These are phyloP conservation scores for Tribolium freemani DNA, from an alignment of 2,888 invertebrate genomes.

Conservation along the genomic window DNA sequence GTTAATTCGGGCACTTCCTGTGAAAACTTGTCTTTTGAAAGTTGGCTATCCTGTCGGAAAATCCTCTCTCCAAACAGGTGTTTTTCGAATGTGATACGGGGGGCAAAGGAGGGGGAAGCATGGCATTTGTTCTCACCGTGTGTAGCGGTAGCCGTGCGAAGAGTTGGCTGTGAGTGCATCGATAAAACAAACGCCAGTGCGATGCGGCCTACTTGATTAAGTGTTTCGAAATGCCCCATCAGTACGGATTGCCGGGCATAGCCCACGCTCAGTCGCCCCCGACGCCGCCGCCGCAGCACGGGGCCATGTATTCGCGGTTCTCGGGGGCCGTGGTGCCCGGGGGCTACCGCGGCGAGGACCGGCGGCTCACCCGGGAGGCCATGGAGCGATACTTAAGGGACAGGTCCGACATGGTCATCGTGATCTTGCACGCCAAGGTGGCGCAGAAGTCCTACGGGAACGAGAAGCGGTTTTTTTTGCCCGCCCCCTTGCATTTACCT, in stretches of 20 bases:
- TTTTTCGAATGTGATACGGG: constrained; percentile 76
- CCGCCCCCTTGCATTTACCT: constrained; percentile 99
- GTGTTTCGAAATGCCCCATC: constrained; percentile 78
- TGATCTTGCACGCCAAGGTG: constrained; percentile 98
- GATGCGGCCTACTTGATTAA: constrained; percentile 23
- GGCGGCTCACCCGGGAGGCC: constrained; percentile 88
- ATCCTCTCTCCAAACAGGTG: constrained; percentile 82
- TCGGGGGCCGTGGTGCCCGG: constrained; percentile 77
- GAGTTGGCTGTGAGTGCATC: constrained; percentile 41
- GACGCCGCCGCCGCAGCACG: constrained; percentile 79
- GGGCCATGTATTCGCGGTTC: constrained; percentile 72
- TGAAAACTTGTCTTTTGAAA: constrained; percentile 18
- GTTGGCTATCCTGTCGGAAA: constrained; percentile 78
- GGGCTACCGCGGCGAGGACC: constrained; percentile 83
- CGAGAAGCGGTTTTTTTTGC: constrained; percentile 99
- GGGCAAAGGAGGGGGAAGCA: constrained; percentile 62
- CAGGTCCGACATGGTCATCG: constrained; percentile 94
- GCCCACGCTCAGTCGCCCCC: constrained; percentile 86
- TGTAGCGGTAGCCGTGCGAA: constrained; percentile 60
- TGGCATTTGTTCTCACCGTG: constrained; percentile 64
- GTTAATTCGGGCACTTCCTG: background rate
- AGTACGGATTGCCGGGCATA: constrained; percentile 82
- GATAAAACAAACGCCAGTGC: constrained; percentile 21
- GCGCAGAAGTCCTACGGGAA: constrained; percentile 99
- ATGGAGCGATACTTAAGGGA: constrained; percentile 98